Percentiles rank a stretch among this genome's conserved stretches.
Evolutionary conservation across 2,888 invertebrate species (phyloP).

Genomic region (Stenodera caucasica): DNA sequence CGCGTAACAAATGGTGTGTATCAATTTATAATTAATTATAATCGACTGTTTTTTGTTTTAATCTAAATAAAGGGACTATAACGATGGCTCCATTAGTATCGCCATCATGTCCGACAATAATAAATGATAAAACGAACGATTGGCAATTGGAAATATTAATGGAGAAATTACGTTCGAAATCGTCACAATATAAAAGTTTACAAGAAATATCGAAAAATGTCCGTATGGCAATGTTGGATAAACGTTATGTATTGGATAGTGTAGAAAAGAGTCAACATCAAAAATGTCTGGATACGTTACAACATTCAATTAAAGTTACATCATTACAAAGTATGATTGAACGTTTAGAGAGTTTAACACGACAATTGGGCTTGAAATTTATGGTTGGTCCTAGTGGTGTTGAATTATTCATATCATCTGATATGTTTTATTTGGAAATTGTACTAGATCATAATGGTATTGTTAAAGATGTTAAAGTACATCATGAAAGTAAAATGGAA

Average conservation of each 20-base stretch:
- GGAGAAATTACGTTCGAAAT: slow-evolving; percentile 87
- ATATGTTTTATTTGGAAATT: slow-evolving; percentile 96
- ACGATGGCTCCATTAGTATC: slow-evolving; percentile 34
- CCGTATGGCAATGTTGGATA: slow-evolving; percentile 87
- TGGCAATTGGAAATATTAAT: slow-evolving; percentile 86
- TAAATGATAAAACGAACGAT: slow-evolving; percentile 66
- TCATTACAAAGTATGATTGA: slow-evolving; percentile 91
- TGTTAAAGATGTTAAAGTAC: slow-evolving; percentile 87
- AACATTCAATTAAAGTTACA: slow-evolving; percentile 91
- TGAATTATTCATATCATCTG: slow-evolving; percentile 88
- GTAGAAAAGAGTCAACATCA: slow-evolving; percentile 84
- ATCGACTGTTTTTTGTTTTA: slow-evolving; percentile 12
- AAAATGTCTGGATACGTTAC: slow-evolving; percentile 87
- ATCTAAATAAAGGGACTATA: slow-evolving; percentile 30
- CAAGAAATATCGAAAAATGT: slow-evolving; percentile 86
- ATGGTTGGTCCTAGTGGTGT: slow-evolving; percentile 80
- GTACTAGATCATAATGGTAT: slow-evolving; percentile 79
- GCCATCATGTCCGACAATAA: neutral
- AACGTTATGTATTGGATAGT: slow-evolving; percentile 83
- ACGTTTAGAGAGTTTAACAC: slow-evolving; percentile 84
- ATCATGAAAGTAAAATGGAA: slow-evolving; percentile 85
- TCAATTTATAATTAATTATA: slow-evolving; percentile 12
- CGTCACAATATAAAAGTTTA: slow-evolving; percentile 78
- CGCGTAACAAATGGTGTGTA: slow-evolving; percentile 43
- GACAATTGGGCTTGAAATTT: slow-evolving; percentile 89